Evolutionary conservation across 2,797 vertebrate species (phyloP).

Genomic region (Emydoidea blandingii): DNA sequence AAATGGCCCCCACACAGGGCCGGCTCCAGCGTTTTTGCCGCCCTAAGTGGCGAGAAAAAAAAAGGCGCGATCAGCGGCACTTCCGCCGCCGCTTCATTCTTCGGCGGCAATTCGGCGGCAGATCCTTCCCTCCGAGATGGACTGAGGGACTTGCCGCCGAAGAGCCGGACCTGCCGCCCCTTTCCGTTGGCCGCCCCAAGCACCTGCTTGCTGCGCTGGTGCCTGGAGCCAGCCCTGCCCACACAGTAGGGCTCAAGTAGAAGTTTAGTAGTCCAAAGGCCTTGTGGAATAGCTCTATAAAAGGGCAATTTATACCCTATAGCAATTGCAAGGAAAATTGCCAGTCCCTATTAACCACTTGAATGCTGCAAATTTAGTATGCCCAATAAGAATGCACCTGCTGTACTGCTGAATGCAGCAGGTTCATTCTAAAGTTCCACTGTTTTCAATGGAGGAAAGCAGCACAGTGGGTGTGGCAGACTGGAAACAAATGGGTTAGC

Average conservation of each 20-base stretch:
- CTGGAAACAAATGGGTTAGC: neutral
- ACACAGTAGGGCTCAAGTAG: neutral
- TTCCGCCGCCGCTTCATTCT: too few relatives aligned
- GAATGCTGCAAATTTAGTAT: neutral
- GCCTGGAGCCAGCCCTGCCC: too few relatives aligned
- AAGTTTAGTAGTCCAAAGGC: neutral
- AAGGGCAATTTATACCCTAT: neutral
- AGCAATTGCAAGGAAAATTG: neutral
- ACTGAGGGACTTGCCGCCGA: too few relatives aligned
- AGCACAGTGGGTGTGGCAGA: neutral
- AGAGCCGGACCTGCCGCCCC: too few relatives aligned
- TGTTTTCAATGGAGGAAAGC: neutral
- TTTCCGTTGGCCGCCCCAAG: too few relatives aligned
- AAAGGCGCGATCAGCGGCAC: too few relatives aligned
- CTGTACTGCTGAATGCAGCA: neutral
- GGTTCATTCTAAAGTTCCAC: neutral
- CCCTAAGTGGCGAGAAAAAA: too few relatives aligned
- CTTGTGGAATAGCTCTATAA: neutral
- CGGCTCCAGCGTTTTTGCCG: too few relatives aligned
- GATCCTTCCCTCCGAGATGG: too few relatives aligned
- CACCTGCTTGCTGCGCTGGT: too few relatives aligned
- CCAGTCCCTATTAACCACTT: neutral
- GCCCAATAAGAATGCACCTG: neutral
- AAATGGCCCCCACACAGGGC: neutral
- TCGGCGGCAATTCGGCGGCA: too few relatives aligned